phyloP scores from a whole-genome alignment of 2,888 invertebrate species.

The Ornithoptera alexandrae region DNA sequence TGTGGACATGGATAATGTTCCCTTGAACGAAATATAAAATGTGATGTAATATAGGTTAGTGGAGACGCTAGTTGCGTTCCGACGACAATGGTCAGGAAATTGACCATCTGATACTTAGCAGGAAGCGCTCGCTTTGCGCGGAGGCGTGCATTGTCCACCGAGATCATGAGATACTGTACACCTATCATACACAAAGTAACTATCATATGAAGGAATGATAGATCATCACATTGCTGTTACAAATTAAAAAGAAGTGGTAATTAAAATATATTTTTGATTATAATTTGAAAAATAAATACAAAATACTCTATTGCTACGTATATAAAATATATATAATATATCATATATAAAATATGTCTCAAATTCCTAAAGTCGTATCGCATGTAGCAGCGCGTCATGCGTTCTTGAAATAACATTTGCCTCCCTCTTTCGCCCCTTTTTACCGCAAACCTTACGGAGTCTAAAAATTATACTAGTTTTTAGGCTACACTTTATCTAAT shows the following conservation, averaged over 20 bases:
- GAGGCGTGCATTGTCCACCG: conserved; percentile 38
- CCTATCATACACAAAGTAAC: conserved; percentile 16
- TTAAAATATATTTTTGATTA: no score
- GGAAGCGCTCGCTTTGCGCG: conserved; percentile 56
- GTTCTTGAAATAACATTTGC: no score
- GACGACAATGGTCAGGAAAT: conserved; percentile 65
- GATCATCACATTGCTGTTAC: not conserved
- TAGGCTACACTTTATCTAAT: no score
- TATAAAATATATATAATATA: no score
- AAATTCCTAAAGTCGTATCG: no score
- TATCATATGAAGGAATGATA: conserved; percentile 6
- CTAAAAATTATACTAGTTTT: no score
- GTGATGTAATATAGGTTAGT: conserved; percentile 15
- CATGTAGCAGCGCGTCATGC: no score
- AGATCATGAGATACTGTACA: conserved; percentile 14
- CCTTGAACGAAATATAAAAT: not conserved
- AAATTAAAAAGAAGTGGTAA: not conserved
- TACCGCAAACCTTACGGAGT: no score
- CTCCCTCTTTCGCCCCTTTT: no score
- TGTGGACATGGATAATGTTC: not conserved
- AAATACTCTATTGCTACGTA: no score
- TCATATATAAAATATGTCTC: no score
- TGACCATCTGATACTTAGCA: conserved; percentile 61
- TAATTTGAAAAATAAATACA: no score
- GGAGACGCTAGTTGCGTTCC: conserved; percentile 25